These are phyloP conservation scores for Lutraria rhynchaena DNA, from an alignment of 1,140 invertebrate species.

Conservation along the genomic window DNA sequence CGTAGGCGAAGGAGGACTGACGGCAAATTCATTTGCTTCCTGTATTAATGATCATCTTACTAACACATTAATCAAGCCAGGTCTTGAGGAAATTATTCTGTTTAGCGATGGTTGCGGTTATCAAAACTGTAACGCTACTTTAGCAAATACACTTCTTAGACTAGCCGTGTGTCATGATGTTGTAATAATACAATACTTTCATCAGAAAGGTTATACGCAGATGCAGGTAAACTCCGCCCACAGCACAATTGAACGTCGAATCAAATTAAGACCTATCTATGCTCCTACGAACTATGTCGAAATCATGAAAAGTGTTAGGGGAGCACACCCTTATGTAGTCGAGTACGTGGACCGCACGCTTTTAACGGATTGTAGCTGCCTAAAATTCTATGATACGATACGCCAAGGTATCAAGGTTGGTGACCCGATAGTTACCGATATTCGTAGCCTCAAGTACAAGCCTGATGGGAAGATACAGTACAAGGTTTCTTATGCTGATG, in stretches of 20 bases:
- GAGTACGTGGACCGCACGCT: constrained; percentile 26
- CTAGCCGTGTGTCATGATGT: background rate
- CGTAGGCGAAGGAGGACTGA: constrained; percentile 6
- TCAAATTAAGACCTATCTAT: constrained; percentile 12
- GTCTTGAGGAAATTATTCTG: constrained; percentile 17
- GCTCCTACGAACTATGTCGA: constrained; percentile 31
- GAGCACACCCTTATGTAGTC: background rate
- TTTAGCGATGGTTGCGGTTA: constrained; percentile 29
- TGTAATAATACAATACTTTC: constrained; percentile 11
- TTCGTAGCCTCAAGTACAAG: constrained; percentile 14
- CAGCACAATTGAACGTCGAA: constrained; percentile 11
- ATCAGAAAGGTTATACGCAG: constrained; percentile 6
- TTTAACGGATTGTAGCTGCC: background rate
- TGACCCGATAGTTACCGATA: constrained; percentile 44
- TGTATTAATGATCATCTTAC: constrained; percentile 11
- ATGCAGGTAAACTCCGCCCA: constrained; percentile 15
- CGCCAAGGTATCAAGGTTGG: constrained; percentile 33
- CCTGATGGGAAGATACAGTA: constrained; percentile 28
- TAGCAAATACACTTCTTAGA: constrained; percentile 20
- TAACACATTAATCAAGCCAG: constrained; percentile 5
- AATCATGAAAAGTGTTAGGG: background rate
- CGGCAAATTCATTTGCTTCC: constrained; percentile 13
- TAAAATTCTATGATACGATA: constrained; percentile 31
- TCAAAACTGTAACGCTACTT: constrained; percentile 21
- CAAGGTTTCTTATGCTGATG: constrained; percentile 20